These are phyloP conservation scores for pig (Sus scrofa) DNA, from an alignment of 2,113 vertebrate species.

Conservation along the genomic window T2T-Sscrofa CM000818.6:74100501-74101000, in stretches of 20 bases:
- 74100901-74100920: neutral
- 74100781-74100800: neutral
- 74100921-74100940: neutral
- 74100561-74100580: neutral
- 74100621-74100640: neutral
- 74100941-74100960: neutral
- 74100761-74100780: neutral
- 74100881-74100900: neutral
- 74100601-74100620: neutral
- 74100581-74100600: slow-evolving; percentile 6
- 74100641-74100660: neutral
- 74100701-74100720: neutral
- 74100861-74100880: neutral
- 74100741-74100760: neutral
- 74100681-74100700: neutral
- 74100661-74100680: neutral
- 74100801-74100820: neutral
- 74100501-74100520: slow-evolving; percentile 10
- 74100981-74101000: slow-evolving; percentile 39
- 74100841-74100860: neutral
- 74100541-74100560: slow-evolving; percentile 15
- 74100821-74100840: neutral
- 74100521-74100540: slow-evolving; percentile 35
- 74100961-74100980: slow-evolving; percentile 44
- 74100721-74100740: neutral